Evolutionary conservation across 2,113 vertebrate genomes (phyloP), one percentile per base, ranked within the genome.

Genomic region (Xyrauchen texanus): DNA sequence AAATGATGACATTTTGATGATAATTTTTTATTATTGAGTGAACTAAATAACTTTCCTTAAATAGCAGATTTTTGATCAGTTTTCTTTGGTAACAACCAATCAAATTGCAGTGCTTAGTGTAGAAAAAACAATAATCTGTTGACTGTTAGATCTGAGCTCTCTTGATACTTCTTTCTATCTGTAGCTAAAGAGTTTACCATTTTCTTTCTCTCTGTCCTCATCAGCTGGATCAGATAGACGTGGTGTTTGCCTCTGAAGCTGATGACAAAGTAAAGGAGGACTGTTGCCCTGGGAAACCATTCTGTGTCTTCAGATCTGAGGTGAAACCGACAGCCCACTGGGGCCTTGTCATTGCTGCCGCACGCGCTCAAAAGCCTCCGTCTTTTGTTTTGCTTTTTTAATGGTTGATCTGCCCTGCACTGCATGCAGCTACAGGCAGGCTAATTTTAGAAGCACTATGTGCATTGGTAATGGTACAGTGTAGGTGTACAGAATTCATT

Each of bases 221-320:
- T 21, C 21, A 98, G 98, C 85, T 99, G 88, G 97, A 98, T 86
- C 94, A 94, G 78, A 96, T 98, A 67, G 95, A 97, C 60, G 82
- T 98, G 79, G 92, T 95, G 85, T 98, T 96, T 89, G 94, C 98
- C 47, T 96, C 95, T 3, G 97, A 99, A 88, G 97, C 91, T 75
- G 96, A 99, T 61, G 97, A 99, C 88, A 98, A 97, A 95, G 88
- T 99, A 82, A 96, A 91, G 86, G 97, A 99, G 88, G 96, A 98
- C 5, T 98, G 98, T 90, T 98, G 96, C 91, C 97, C 97, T 45
- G 97, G 97, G 88, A 99, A 98, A 90, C 97, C 96, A 0, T 94
- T 96, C 88, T 91, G 91, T 61, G 8, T 93, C 73, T 99, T 98
- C 92, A 95, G 96, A 93, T 94, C 93, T 7, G 96, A 98, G 94